phyloP scores from a whole-genome alignment of 2,113 vertebrate genomes.

The Ptyas mucosa region DNA sequence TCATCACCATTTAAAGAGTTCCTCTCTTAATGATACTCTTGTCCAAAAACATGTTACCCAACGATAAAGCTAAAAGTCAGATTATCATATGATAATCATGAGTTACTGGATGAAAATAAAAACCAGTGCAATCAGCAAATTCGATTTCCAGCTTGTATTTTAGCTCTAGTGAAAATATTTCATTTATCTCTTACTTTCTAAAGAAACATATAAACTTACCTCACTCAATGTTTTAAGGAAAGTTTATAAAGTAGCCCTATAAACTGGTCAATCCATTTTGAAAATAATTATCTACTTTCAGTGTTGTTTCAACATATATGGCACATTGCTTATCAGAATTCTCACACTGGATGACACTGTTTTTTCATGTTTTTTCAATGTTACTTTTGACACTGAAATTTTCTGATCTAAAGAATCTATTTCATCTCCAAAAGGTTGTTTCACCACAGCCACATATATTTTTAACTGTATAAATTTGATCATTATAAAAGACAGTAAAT shows the following conservation, averaged over 20 bases:
- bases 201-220: not conserved
- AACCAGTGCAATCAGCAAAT: not conserved
- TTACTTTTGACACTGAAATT: not conserved
- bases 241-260: not conserved
- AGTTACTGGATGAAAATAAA: not conserved
- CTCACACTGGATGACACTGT: not conserved
- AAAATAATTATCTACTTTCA: not conserved
- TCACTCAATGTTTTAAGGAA: not conserved
- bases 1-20: not conserved
- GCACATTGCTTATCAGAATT: not conserved
- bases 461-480: not conserved
- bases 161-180: not conserved
- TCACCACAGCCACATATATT: not conserved
- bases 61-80: not conserved
- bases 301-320: not conserved
- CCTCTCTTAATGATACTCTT: not conserved
- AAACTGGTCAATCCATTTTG: not conserved
- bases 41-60: not conserved
- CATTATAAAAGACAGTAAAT: not conserved
- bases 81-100: not conserved
- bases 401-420: not conserved
- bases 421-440: not conserved
- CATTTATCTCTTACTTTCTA: not conserved
- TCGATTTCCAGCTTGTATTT: not conserved
- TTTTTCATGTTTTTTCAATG: not conserved